Conservation (phyloP, 2,113 vertebrate genomes). For the Proterorhinus semilunaris region DNA sequence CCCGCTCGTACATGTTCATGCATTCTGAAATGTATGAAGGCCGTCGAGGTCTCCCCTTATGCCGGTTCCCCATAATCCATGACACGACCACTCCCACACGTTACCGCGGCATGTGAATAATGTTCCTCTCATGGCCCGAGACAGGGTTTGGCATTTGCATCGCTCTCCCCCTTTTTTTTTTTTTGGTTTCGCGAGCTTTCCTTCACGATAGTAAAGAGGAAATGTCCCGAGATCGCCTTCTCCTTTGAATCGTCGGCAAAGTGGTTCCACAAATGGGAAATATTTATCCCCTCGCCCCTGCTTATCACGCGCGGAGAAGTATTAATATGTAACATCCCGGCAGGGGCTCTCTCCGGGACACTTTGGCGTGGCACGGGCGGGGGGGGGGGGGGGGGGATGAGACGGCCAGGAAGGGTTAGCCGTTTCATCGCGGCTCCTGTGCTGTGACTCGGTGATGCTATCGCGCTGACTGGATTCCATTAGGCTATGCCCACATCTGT, state of each 20-base stretch:
- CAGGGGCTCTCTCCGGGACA: conserved; percentile 63
- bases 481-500: conserved; percentile 69
- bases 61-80: background rate
- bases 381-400: conserved; percentile 22
- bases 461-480: conserved; percentile 76
- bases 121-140: background rate
- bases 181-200: background rate
- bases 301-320: conserved; percentile 68
- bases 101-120: background rate
- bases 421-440: conserved; percentile 65
- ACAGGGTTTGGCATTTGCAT: background rate
- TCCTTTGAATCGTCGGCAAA: conserved; percentile 20
- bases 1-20: background rate
- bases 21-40: background rate
- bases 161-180: background rate
- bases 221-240: conserved; percentile 42
- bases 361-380: conserved; percentile 48
- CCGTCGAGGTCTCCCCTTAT: background rate
- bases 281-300: conserved; percentile 44
- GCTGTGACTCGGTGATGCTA: conserved; percentile 71
- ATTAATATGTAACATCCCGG: conserved; percentile 76
- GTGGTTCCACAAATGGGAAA: conserved; percentile 55
- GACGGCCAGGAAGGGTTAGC: background rate
- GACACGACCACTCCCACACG: background rate
- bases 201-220: conserved; percentile 13